Evolutionary conservation across 1,140 invertebrate species (phyloP).

Genomic region (Zaprionus vittiger): DNA sequence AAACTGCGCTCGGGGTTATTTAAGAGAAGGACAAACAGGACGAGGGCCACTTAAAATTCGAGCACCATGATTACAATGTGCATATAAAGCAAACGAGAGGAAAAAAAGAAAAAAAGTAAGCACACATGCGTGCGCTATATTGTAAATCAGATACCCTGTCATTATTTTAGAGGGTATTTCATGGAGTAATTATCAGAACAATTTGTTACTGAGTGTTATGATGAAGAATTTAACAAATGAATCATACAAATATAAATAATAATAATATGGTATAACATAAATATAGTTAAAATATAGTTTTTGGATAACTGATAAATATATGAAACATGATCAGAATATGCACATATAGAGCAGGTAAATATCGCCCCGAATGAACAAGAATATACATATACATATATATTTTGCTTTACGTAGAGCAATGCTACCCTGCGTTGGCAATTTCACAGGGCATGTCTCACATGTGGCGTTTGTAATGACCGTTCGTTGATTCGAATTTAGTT

Average conservation of each 20-base stretch:
- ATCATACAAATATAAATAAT: no score
- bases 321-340: no score
- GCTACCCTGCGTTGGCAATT: not conserved
- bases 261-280: no score
- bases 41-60: slow-evolving; percentile 32
- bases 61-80: slow-evolving; percentile 26
- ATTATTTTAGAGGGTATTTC: no score
- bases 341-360: no score
- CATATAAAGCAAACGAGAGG: slow-evolving; percentile 11
- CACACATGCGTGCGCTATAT: not conserved
- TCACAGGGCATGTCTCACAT: slow-evolving; percentile 3
- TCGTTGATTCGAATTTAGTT: slow-evolving; percentile 34
- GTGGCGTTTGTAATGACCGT: slow-evolving; percentile 25
- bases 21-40: slow-evolving; percentile 9
- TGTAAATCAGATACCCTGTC: not conserved
- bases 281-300: no score
- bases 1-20: slow-evolving; percentile 5
- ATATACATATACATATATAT: no score
- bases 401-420: not conserved
- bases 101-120: slow-evolving; percentile 1
- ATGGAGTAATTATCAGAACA: no score
- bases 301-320: no score
- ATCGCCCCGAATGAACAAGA: no score
- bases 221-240: no score
- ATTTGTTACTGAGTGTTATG: no score